Evolutionary conservation across 2,113 vertebrate genomes (phyloP).

Genomic region (Microcebus jonahi): DNA sequence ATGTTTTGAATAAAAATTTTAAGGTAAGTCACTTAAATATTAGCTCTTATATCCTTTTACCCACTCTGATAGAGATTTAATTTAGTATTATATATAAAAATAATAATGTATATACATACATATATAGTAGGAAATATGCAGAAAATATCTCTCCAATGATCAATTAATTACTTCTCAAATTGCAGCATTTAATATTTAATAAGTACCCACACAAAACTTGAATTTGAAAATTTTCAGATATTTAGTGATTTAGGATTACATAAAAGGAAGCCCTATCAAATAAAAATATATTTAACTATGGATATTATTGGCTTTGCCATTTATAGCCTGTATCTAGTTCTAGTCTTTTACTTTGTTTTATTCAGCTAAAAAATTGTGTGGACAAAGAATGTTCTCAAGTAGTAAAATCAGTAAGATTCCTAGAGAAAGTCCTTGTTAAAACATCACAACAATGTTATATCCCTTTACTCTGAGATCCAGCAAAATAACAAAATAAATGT

Average conservation of each 20-base stretch:
- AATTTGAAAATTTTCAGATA: not conserved
- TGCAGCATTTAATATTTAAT: not conserved
- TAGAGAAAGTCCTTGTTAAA: not conserved
- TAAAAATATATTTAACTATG: not conserved
- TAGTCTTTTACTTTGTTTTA: not conserved
- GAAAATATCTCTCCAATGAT: not conserved
- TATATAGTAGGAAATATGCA: not conserved
- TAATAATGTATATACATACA: too few relatives aligned
- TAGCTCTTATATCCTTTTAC: not conserved
- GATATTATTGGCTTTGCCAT: not conserved
- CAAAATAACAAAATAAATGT: too few relatives aligned
- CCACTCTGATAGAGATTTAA: not conserved
- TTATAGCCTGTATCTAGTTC: not conserved
- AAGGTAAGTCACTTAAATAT: not conserved
- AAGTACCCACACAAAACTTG: not conserved
- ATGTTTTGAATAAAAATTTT: not conserved
- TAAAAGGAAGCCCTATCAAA: not conserved
- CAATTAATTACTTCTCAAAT: too few relatives aligned
- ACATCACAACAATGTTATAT: too few relatives aligned
- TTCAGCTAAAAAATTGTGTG: not conserved
- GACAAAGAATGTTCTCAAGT: too few relatives aligned
- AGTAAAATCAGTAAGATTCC: not conserved
- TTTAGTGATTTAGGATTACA: not conserved
- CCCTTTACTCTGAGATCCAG: too few relatives aligned
- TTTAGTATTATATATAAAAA: not conserved